Percentiles rank a stretch among this genome's conserved stretches.
Conservation (phyloP, 2,888 invertebrate species). For the Conistra vaccinii region DNA sequence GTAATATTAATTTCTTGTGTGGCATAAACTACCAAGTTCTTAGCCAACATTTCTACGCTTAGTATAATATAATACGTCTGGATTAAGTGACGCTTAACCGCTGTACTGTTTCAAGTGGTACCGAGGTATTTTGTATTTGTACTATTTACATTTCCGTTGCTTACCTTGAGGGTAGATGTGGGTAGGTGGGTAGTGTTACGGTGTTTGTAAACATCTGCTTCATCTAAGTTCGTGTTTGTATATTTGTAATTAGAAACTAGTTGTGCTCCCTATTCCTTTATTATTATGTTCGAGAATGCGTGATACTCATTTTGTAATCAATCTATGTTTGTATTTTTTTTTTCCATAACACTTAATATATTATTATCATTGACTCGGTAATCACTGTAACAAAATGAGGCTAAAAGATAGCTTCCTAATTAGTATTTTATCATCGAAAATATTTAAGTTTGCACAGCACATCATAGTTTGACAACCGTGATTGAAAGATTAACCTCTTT, state of each 20-base stretch:
- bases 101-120: constrained; percentile 36
- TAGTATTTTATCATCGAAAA: not conserved
- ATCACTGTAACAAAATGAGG: not conserved
- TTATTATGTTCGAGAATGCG: too few species aligned
- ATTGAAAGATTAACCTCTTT: not conserved
- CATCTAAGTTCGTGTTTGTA: constrained; percentile 13
- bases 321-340: not conserved
- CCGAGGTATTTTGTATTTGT: constrained; percentile 39
- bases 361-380: not conserved
- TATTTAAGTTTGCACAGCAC: not conserved
- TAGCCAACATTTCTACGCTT: constrained; percentile 35
- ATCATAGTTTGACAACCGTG: not conserved
- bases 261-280: not conserved
- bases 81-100: constrained; percentile 38
- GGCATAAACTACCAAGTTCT: constrained; percentile 26
- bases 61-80: constrained; percentile 35
- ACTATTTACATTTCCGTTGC: constrained; percentile 17
- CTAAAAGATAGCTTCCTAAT: not conserved
- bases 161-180: constrained; percentile 29
- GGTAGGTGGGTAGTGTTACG: constrained; percentile 17
- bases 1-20: constrained; percentile 24
- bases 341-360: not conserved
- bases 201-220: constrained; percentile 19
- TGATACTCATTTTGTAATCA: not conserved
- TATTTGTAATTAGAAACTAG: constrained; percentile 23